phyloP scores from a whole-genome alignment of 2,113 vertebrate species.

The Corythaeola cristata region DNA sequence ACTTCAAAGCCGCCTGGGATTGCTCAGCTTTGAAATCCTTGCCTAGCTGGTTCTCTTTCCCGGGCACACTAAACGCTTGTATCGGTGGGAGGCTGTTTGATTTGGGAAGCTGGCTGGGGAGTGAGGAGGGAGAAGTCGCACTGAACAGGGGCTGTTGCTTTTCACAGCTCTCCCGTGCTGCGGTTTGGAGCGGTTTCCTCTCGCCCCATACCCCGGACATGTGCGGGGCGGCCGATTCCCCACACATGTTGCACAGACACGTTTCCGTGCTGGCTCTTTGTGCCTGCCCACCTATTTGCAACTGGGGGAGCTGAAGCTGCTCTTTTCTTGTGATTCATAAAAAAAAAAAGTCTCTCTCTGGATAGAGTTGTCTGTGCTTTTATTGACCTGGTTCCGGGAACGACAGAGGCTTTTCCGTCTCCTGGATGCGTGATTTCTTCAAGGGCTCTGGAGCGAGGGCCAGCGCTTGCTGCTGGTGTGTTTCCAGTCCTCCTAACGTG shows the following conservation, averaged over 20 bases:
- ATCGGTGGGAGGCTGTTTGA: background rate
- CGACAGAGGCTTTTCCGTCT: constrained; percentile 9
- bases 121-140: background rate
- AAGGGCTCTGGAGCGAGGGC: background rate
- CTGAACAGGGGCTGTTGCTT: fast-evolving
- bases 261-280: background rate
- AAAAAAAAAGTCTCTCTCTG: constrained; percentile 5
- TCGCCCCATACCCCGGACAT: background rate
- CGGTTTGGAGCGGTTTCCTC: background rate
- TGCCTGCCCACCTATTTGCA: constrained; percentile 29
- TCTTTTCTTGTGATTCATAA: background rate
- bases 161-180: background rate
- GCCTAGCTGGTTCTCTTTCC: background rate
- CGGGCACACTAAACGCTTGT: fast-evolving
- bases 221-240: background rate
- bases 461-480: background rate
- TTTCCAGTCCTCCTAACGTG: constrained; percentile 15
- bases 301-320: constrained; percentile 2
- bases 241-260: constrained; percentile 33
- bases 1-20: background rate
- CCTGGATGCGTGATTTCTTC: background rate
- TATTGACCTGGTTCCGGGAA: constrained; percentile 66
- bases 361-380: constrained; percentile 49
- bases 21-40: background rate
- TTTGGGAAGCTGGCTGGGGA: background rate